Base-by-base conservation (phyloP, 2,888 invertebrate species). In the Sipha maydis region DNA sequence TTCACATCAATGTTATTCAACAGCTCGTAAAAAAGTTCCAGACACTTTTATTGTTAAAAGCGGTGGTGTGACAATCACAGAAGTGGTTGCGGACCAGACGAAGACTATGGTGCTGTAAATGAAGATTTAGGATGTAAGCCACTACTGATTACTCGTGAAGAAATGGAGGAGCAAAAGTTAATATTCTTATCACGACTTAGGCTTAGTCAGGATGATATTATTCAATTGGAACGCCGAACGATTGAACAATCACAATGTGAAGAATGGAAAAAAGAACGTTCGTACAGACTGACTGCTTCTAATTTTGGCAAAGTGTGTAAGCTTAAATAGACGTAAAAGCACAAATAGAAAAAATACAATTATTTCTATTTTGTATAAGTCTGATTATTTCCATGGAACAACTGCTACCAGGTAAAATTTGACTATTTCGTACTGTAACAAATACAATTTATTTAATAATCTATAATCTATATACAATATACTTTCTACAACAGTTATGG, bases 71-170 rank as follows among this genome's bases (percentile, higher is more conserved):
- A n/a, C n/a, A n/a, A n/a, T n/a, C n/a, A n/a, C n/a, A n/a, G n/a
- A n/a, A n/a, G n/a, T n/a, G n/a, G n/a, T n/a, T n/a, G n/a, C n/a
- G 48, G 48, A 77, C 77, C 48, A 28, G 77, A 77, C 48, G 48
- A 48, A 77, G 77, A 77, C 8, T 77, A 77, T 77, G 77, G 77
- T 77, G 77, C 77, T 54, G 19, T 54, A 77, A 28, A 77, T 77
- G 48, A 77, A 54, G 28, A n/a, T 48, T 48, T 48, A 28, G 77
- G 48, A 48, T 77, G 77, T 77, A n/a, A 77, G n/a, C 77, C 48
- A 77, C n/a, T 77, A 48, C 28, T 48, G 48, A 48, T 77, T 48
- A 0, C 28, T n/a, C 48, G 48, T 48, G 48, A 56, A 56, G 56
- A 78, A 31, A 31, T 56, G 19, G 78, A 78, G 31, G 56, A 56